Evolutionary conservation across 2,797 vertebrate genomes (phyloP).

Genomic region (Crenichthys baileyi): DNA sequence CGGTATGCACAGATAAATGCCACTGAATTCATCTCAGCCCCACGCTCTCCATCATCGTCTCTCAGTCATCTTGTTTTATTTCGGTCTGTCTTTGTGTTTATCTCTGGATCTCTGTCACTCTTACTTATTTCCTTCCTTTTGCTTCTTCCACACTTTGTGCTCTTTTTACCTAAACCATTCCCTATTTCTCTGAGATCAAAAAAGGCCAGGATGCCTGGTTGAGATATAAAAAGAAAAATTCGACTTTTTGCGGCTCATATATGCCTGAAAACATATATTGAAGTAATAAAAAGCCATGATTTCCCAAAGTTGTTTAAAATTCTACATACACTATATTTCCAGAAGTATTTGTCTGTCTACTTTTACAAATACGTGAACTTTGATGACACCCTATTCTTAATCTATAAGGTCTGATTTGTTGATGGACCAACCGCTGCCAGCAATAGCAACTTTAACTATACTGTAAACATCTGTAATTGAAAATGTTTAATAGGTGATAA

Average conservation of each 20-base stretch:
- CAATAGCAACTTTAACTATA: too few species aligned
- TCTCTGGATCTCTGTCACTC: constrained; percentile 33
- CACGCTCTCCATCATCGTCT: constrained; percentile 4
- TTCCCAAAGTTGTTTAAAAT: too few species aligned
- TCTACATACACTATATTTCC: too few species aligned
- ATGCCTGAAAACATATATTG: not conserved
- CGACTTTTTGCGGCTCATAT: not conserved
- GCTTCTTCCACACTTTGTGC: constrained; percentile 10
- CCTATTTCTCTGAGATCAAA: not conserved
- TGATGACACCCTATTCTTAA: too few species aligned
- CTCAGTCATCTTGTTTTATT: constrained; percentile 15
- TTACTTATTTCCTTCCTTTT: constrained; percentile 36
- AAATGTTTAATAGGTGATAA: too few species aligned
- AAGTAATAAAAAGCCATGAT: too few species aligned
- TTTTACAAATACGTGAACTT: too few species aligned
- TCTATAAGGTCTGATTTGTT: too few species aligned
- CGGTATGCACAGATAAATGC: constrained; percentile 67
- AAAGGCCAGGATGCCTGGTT: not conserved
- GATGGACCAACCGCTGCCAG: too few species aligned
- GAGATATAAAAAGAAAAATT: not conserved
- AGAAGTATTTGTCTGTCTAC: too few species aligned
- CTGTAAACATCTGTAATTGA: too few species aligned
- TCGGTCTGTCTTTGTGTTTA: constrained; percentile 39
- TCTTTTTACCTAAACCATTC: not conserved
- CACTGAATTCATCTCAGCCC: constrained; percentile 56